A percentile compares a stretch with the other conserved stretches of the same genome.
Conservation (phyloP, 2,888 invertebrate species). For the Smittia aterrima region DNA sequence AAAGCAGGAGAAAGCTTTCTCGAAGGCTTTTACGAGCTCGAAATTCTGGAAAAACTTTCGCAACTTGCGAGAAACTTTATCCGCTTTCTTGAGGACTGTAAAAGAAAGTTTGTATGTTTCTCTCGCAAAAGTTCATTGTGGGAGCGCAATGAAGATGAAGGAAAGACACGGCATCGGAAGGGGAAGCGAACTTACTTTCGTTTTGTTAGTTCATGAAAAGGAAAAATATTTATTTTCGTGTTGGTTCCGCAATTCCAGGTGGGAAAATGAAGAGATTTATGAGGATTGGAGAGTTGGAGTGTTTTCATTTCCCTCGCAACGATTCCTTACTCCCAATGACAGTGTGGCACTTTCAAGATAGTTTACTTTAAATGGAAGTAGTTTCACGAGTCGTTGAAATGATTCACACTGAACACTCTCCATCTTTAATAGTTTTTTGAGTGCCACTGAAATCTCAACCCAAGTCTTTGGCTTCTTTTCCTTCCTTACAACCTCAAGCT, state of each 20-base stretch:
- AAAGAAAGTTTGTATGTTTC: no score
- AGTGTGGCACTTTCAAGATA: not conserved
- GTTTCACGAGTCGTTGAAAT: no score
- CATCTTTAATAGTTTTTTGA: not conserved
- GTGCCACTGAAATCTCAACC: not conserved
- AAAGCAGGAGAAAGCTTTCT: no score
- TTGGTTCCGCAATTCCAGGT: constrained; percentile 1
- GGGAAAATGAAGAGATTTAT: constrained; percentile 11
- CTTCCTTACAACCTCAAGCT: not conserved
- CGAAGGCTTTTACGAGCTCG: no score
- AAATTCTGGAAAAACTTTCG: no score
- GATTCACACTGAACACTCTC: not conserved
- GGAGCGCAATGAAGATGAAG: not conserved
- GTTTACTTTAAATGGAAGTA: no score
- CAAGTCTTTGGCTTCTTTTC: not conserved
- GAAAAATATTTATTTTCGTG: not conserved
- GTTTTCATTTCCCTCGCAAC: not conserved
- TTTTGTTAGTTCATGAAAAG: not conserved
- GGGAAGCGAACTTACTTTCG: not conserved
- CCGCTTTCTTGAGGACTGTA: no score
- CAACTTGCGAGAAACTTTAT: no score
- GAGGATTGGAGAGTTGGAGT: not conserved
- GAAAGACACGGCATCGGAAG: not conserved
- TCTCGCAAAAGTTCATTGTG: not conserved
- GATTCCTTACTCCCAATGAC: not conserved